These are phyloP conservation scores for Heliconius eleuchia DNA, from an alignment of 1,140 invertebrate species.

Conservation along the genomic window DNA sequence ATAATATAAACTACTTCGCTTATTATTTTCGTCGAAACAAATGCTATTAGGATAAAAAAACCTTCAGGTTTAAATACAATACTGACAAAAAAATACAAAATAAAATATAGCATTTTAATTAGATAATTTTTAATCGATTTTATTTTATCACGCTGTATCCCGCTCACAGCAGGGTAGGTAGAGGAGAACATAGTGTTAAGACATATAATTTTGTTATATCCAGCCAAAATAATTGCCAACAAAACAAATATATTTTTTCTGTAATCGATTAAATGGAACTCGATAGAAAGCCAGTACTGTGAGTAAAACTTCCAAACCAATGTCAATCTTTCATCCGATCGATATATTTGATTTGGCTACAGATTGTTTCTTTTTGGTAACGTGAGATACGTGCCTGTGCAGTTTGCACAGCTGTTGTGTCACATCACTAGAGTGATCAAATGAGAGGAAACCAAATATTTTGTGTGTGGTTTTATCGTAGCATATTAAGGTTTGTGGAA, in stretches of 20 bases:
- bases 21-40: no score
- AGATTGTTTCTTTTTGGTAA: slow-evolving; percentile 13
- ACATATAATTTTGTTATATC: no score
- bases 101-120: no score
- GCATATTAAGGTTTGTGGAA: slow-evolving; percentile 2
- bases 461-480: neutral
- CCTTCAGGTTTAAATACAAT: no score
- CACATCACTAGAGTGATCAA: slow-evolving; percentile 7
- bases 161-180: no score
- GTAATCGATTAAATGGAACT: neutral
- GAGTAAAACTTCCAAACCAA: slow-evolving; percentile 9
- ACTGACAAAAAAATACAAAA: no score
- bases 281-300: neutral
- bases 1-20: no score
- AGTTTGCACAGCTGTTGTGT: slow-evolving; percentile 20
- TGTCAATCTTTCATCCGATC: slow-evolving; percentile 11
- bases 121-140: no score
- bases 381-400: slow-evolving; percentile 9
- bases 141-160: no score
- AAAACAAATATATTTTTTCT: neutral
- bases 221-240: no score
- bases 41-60: no score
- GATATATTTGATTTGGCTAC: slow-evolving; percentile 17
- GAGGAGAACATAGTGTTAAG: no score
- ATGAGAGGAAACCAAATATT: slow-evolving; percentile 14